Conservation (phyloP, 2,888 invertebrate genomes). For the Tolmerus cingulatus region DNA sequence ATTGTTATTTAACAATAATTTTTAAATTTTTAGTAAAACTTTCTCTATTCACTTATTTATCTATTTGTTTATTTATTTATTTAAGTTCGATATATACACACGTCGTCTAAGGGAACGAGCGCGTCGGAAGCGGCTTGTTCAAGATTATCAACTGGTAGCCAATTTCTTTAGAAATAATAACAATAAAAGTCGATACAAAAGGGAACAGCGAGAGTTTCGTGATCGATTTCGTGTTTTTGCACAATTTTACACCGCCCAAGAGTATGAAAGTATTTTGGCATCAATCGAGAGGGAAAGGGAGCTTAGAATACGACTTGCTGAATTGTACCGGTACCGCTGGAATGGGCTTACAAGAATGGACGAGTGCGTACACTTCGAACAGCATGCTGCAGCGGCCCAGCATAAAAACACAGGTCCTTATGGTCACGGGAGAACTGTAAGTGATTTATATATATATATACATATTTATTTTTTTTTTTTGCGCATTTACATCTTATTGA, state of each 20-base stretch:
- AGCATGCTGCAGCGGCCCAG: conserved; percentile 72
- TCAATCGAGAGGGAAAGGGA: conserved; percentile 86
- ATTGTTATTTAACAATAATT: too few relatives aligned
- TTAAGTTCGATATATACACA: conserved; percentile 84
- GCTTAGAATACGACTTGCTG: conserved; percentile 81
- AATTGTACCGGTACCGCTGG: conserved; percentile 83
- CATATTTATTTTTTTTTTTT: too few relatives aligned
- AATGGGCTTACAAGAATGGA: conserved; percentile 84
- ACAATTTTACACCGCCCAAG: conserved; percentile 86
- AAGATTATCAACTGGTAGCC: conserved; percentile 89
- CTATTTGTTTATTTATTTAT: background rate
- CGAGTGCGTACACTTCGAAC: conserved; percentile 89
- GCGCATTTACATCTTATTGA: background rate
- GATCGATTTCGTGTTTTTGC: conserved; percentile 86
- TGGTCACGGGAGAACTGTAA: conserved; percentile 63
- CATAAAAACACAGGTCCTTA: conserved; percentile 65
- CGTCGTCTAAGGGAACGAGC: conserved; percentile 84
- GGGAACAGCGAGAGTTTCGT: conserved; percentile 70
- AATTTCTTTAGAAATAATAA: conserved; percentile 77
- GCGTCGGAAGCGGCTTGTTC: conserved; percentile 85
- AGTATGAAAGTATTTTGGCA: conserved; percentile 81
- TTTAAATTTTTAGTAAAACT: background rate
- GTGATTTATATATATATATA: conserved; percentile 52
- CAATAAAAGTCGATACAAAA: conserved; percentile 56
- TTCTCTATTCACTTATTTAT: too few relatives aligned